Percentiles rank a stretch among this genome's conserved stretches.
Evolutionary conservation across 2,888 invertebrate species (phyloP).

Genomic region (Himalopsyche tibetana): DNA sequence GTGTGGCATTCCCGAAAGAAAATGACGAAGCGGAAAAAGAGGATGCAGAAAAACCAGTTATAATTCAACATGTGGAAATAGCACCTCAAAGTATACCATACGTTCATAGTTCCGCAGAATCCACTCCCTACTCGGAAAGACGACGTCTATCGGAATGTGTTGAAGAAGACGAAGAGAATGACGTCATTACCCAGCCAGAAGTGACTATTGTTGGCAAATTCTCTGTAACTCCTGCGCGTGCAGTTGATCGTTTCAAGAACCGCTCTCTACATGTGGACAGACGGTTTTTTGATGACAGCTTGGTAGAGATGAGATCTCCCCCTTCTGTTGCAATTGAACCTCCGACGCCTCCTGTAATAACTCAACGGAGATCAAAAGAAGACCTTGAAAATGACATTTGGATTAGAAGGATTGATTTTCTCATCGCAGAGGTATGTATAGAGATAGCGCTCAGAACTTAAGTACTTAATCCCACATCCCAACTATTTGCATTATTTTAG

Average conservation of each 20-base stretch:
- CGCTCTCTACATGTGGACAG: conserved; percentile 62
- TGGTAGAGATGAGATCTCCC: conserved; percentile 59
- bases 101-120: conserved; percentile 67
- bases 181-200: conserved; percentile 63
- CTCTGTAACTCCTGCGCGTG: conserved; percentile 60
- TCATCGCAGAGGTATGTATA: conserved; percentile 77
- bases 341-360: neutral
- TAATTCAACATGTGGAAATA: neutral
- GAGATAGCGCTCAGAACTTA: no score
- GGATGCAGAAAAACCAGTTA: conserved; percentile 39
- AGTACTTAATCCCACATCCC: no score
- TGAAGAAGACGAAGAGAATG: conserved; percentile 90
- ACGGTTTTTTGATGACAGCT: conserved; percentile 61
- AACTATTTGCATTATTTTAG: no score
- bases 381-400: conserved; percentile 80
- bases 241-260: neutral
- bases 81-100: conserved; percentile 14
- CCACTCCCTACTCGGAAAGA: conserved; percentile 78
- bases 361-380: conserved; percentile 20
- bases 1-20: conserved; percentile 34
- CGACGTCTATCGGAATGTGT: conserved; percentile 88
- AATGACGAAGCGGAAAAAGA: conserved; percentile 47
- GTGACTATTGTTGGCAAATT: conserved; percentile 60
- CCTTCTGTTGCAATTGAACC: neutral
- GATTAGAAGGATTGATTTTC: conserved; percentile 80